Percentiles rank a stretch among this genome's conserved stretches.
These are phyloP conservation scores for Prionace glauca DNA, from an alignment of 2,797 vertebrate species.

Conservation along the genomic window DNA sequence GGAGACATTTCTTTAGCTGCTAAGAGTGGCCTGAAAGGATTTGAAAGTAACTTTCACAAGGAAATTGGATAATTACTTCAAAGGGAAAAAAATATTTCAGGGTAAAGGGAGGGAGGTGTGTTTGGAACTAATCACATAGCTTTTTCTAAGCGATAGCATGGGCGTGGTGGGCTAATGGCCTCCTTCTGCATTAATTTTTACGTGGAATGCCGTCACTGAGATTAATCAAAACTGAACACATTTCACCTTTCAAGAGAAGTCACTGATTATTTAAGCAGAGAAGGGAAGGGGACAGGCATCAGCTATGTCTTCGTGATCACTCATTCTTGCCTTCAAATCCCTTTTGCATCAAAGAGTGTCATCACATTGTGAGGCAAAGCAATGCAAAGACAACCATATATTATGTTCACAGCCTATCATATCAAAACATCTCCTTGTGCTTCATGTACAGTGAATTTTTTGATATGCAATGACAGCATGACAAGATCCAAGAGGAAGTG, in stretches of 20 bases:
- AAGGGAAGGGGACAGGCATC: too few species aligned
- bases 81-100: background rate
- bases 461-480: too few species aligned
- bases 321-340: too few species aligned
- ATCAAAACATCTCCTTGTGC: too few species aligned
- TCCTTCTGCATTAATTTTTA: background rate
- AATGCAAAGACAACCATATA: too few species aligned
- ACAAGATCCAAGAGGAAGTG: too few species aligned
- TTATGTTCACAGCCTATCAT: too few species aligned
- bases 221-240: background rate
- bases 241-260: background rate
- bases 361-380: too few species aligned
- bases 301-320: too few species aligned
- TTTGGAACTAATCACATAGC: background rate
- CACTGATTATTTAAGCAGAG: background rate
- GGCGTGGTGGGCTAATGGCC: background rate
- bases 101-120: background rate
- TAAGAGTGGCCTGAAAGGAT: background rate
- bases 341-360: too few species aligned
- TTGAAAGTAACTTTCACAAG: background rate
- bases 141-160: background rate
- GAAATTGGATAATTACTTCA: background rate
- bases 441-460: too few species aligned
- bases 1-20: background rate
- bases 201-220: background rate